Evolutionary conservation across 2,113 vertebrate species (phyloP).

Genomic region (Sterna hirundo): DNA sequence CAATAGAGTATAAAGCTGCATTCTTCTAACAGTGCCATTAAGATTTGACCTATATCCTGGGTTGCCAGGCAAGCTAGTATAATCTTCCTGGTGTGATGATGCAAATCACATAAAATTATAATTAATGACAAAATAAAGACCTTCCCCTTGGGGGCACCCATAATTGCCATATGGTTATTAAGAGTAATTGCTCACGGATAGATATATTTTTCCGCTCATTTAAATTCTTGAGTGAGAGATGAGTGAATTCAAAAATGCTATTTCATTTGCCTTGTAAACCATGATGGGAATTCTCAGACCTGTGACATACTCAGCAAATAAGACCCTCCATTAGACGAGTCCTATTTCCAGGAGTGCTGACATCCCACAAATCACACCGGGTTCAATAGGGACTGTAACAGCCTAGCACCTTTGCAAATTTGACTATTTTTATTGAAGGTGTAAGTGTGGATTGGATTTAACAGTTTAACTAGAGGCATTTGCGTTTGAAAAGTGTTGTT

Average conservation of each 20-base stretch:
- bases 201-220: background rate
- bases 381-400: background rate
- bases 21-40: slow-evolving; percentile 8
- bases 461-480: background rate
- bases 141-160: slow-evolving; percentile 8
- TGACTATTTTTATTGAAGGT: background rate
- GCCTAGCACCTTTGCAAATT: background rate
- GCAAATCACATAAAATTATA: slow-evolving; percentile 58
- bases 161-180: slow-evolving; percentile 60
- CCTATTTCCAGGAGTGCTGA: background rate
- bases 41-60: slow-evolving; percentile 44
- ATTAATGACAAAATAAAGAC: slow-evolving; percentile 60
- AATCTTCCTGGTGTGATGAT: slow-evolving; percentile 29
- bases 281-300: background rate
- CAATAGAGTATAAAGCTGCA: slow-evolving; percentile 5
- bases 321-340: background rate
- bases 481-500: background rate
- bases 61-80: slow-evolving; percentile 30
- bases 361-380: background rate
- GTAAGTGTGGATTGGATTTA: background rate
- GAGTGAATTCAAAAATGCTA: background rate
- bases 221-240: slow-evolving; percentile 40
- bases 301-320: background rate
- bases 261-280: background rate
- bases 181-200: slow-evolving; percentile 39